phyloP scores from a whole-genome alignment of 92 coral and sea anemone species.

The Parazoanthus swiftii region DNA sequence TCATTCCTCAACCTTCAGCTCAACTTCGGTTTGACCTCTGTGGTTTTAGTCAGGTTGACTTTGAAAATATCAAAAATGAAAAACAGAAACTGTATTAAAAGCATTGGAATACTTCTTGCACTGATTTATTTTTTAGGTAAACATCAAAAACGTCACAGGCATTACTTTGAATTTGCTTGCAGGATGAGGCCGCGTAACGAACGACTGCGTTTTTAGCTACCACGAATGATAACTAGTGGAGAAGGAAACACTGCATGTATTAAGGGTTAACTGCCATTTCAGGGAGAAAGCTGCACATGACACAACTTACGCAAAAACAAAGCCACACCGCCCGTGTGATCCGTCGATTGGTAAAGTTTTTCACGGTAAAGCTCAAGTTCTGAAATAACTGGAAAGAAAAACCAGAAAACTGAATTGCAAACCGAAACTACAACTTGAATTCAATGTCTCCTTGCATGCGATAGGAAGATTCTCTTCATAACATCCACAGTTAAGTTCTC shows the following conservation, averaged over 20 bases:
- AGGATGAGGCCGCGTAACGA: background rate
- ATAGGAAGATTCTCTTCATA: background rate
- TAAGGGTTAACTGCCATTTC: background rate
- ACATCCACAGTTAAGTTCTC: background rate
- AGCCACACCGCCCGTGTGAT: conserved; percentile 29
- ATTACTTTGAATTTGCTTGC: background rate
- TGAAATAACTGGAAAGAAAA: conserved; percentile 43
- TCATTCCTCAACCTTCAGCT: too few relatives aligned
- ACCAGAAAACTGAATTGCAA: conserved; percentile 33
- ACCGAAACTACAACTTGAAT: background rate
- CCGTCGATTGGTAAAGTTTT: conserved; percentile 41
- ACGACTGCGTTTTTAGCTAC: background rate
- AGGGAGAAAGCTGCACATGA: conserved; percentile 43
- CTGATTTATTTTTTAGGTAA: too few relatives aligned
- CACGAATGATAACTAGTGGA: conserved; percentile 7
- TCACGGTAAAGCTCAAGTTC: conserved; percentile 45
- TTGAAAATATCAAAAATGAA: too few relatives aligned
- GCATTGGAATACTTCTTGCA: too few relatives aligned
- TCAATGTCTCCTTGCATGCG: conserved; percentile 31
- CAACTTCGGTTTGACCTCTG: too few relatives aligned
- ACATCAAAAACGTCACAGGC: too few relatives aligned
- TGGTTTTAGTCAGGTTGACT: too few relatives aligned
- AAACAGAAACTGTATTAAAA: too few relatives aligned
- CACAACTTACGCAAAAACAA: conserved; percentile 37
- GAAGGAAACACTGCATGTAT: background rate